Percentiles rank a stretch among this genome's conserved stretches.
These are phyloP conservation scores for Onychostruthus taczanowskii DNA, from an alignment of 2,113 vertebrate species.

Conservation along the genomic window DNA sequence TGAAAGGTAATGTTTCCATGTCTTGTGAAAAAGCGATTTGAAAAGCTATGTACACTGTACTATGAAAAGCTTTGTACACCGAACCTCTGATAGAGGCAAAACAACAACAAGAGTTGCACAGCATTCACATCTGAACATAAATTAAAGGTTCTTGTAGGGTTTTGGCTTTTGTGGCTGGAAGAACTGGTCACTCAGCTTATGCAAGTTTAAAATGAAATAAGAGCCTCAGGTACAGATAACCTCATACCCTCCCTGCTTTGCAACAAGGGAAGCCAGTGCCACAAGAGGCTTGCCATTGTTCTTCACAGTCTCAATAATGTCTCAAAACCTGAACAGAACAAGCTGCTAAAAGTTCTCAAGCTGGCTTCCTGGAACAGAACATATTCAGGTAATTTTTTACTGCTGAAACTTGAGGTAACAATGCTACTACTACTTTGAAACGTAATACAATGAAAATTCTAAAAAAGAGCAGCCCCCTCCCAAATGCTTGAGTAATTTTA, in stretches of 20 bases:
- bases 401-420: neutral
- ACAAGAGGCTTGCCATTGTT: neutral
- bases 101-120: neutral
- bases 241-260: neutral
- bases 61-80: neutral
- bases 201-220: neutral
- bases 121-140: neutral
- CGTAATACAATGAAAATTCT: neutral
- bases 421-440: neutral
- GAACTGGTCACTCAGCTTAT: constrained; percentile 9
- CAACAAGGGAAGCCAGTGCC: neutral
- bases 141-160: neutral
- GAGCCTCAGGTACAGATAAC: neutral
- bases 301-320: neutral
- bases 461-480: neutral
- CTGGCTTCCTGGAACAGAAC: neutral
- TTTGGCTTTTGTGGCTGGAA: neutral
- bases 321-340: neutral
- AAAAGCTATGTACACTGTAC: neutral
- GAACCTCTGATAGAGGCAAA: neutral
- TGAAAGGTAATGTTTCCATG: neutral
- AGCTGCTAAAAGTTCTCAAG: neutral
- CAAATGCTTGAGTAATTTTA: neutral
- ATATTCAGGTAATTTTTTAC: neutral
- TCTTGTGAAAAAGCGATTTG: neutral